Conservation (phyloP, 2,797 vertebrate species). For the Taenioides sp. region DNA sequence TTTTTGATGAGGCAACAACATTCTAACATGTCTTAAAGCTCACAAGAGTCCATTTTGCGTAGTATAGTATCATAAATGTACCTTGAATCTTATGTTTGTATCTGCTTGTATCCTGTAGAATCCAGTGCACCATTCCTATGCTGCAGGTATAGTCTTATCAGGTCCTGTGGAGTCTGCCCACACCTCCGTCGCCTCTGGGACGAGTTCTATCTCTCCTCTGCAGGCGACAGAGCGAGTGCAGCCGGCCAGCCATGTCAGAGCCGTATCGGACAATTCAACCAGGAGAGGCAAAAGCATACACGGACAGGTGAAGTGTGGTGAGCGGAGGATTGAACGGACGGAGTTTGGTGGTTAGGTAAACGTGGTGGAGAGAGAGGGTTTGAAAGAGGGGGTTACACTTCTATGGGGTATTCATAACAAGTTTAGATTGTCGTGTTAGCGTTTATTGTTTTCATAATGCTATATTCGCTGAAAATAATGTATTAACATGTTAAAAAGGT, state of each 20-base stretch:
- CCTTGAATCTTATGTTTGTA: no score
- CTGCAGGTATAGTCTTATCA: slow-evolving; percentile 44
- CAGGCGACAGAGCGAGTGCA: slow-evolving; percentile 31
- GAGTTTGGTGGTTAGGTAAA: not conserved
- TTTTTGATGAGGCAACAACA: no score
- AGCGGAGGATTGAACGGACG: not conserved
- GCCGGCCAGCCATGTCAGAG: slow-evolving; percentile 19
- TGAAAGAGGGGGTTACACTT: no score
- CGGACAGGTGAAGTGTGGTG: not conserved
- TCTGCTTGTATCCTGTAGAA: not conserved
- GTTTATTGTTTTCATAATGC: no score
- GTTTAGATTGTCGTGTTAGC: no score
- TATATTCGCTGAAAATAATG: no score
- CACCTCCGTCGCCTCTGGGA: slow-evolving; percentile 19
- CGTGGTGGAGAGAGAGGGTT: no score
- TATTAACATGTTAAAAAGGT: no score
- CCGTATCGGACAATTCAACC: slow-evolving; percentile 12
- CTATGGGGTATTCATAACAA: no score
- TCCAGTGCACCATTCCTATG: slow-evolving; percentile 9
- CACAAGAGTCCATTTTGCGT: no score
- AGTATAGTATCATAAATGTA: no score
- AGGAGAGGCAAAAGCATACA: not conserved
- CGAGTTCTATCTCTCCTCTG: slow-evolving; percentile 37
- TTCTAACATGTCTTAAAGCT: no score
- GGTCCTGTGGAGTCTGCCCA: slow-evolving; percentile 19